These are phyloP conservation scores for Cryptomyrus ogoouensis DNA, from an alignment of 2,113 vertebrate genomes.

Conservation along the genomic window DNA sequence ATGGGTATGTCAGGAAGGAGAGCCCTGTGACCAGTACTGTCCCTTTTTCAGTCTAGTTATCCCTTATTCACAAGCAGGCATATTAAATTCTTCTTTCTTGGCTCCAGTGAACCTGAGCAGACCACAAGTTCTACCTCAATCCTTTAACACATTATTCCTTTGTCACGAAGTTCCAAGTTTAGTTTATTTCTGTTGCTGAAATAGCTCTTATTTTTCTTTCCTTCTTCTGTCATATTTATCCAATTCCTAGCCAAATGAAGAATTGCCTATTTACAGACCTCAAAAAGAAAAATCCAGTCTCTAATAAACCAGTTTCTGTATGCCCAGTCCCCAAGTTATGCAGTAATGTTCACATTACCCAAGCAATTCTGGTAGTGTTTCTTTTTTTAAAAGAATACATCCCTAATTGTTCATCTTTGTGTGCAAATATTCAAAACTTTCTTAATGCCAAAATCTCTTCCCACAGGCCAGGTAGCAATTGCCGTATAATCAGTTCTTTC, in stretches of 20 bases:
- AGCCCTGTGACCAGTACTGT: neutral
- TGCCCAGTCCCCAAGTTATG: neutral
- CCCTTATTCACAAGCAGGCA: neutral
- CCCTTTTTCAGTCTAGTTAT: neutral
- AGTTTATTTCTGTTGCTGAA: neutral
- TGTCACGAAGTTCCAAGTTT: neutral
- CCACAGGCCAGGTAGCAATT: conserved; percentile 43
- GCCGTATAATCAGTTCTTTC: conserved; percentile 51
- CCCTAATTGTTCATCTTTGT: neutral
- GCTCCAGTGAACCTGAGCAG: neutral
- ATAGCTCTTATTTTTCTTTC: neutral
- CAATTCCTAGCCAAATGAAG: neutral
- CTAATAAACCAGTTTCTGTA: neutral
- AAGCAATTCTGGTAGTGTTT: neutral
- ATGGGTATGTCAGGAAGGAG: neutral
- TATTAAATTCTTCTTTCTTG: neutral
- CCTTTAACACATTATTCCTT: neutral
- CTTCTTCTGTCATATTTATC: neutral
- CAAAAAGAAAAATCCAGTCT: neutral
- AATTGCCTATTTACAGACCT: neutral
- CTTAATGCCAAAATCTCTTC: neutral
- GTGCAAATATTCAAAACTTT: neutral
- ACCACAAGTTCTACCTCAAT: neutral
- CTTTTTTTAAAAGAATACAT: neutral
- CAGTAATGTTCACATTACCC: neutral